phyloP scores from a whole-genome alignment of 2,113 vertebrate genomes.

The Odocoileus hemionus region DNA sequence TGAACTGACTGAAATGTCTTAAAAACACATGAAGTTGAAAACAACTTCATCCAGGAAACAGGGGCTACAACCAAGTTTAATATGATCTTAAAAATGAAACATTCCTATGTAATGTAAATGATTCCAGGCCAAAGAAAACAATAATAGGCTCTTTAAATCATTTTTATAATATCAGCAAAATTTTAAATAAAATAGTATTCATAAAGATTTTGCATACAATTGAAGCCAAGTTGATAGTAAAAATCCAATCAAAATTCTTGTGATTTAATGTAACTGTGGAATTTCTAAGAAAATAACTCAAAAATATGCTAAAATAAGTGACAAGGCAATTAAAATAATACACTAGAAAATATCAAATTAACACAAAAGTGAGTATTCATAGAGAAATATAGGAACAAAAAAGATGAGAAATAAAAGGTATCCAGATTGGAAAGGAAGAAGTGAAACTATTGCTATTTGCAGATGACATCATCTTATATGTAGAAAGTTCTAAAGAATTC shows the following conservation, averaged over 20 bases:
- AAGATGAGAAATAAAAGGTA: background rate
- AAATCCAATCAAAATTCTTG: background rate
- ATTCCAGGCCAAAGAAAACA: background rate
- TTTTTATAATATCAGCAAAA: background rate
- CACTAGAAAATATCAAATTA: background rate
- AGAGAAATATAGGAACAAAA: background rate
- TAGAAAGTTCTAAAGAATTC: background rate
- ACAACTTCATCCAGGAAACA: background rate
- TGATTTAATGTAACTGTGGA: background rate
- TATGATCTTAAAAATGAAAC: background rate
- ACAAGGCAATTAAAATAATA: background rate
- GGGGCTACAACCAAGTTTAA: background rate
- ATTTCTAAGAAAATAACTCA: background rate
- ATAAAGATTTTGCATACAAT: background rate
- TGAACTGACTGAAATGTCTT: background rate
- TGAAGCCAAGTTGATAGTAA: background rate
- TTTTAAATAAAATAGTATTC: background rate
- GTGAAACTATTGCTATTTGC: background rate
- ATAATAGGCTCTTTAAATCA: background rate
- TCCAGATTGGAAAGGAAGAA: background rate
- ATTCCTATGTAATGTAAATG: background rate
- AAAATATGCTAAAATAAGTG: background rate
- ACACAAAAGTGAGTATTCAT: background rate
- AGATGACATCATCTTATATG: background rate
- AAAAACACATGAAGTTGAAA: background rate